phyloP scores from a whole-genome alignment of 2,888 invertebrate genomes.

The Ariolimax columbianus region DNA sequence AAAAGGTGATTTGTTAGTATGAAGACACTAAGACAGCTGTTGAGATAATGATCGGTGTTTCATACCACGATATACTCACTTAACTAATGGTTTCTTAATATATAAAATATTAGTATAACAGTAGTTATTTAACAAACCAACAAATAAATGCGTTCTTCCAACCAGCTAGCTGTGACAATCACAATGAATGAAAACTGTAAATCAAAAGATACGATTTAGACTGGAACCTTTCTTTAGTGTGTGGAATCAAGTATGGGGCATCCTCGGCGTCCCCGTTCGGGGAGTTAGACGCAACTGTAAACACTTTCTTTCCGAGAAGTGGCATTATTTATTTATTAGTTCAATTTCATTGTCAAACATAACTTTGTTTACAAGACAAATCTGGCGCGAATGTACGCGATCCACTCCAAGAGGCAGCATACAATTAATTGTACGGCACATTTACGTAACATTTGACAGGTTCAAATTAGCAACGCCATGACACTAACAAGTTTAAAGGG shows the following conservation, averaged over 20 bases:
- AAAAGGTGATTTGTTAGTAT: too few species aligned
- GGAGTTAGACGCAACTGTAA: slow-evolving; percentile 66
- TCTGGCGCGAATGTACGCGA: slow-evolving; percentile 73
- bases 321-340: slow-evolving; percentile 70
- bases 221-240: slow-evolving; percentile 76
- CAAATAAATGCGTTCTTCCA: too few species aligned
- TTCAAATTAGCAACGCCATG: slow-evolving; percentile 37
- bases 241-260: slow-evolving; percentile 70
- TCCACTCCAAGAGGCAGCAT: slow-evolving; percentile 1
- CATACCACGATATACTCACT: too few species aligned
- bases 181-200: too few species aligned
- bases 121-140: too few species aligned
- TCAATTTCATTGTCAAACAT: slow-evolving; percentile 58
- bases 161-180: too few species aligned
- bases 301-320: slow-evolving; percentile 73
- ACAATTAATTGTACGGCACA: not conserved
- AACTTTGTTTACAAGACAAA: slow-evolving; percentile 72
- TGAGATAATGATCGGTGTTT: too few species aligned
- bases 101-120: too few species aligned
- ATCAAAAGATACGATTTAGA: slow-evolving; percentile 77
- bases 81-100: too few species aligned
- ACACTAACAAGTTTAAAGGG: too few species aligned
- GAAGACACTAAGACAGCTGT: too few species aligned
- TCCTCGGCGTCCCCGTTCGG: slow-evolving; percentile 66
- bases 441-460: slow-evolving; percentile 7